phyloP scores from a whole-genome alignment of 2,888 invertebrate species.

The Operophtera brumata region DNA sequence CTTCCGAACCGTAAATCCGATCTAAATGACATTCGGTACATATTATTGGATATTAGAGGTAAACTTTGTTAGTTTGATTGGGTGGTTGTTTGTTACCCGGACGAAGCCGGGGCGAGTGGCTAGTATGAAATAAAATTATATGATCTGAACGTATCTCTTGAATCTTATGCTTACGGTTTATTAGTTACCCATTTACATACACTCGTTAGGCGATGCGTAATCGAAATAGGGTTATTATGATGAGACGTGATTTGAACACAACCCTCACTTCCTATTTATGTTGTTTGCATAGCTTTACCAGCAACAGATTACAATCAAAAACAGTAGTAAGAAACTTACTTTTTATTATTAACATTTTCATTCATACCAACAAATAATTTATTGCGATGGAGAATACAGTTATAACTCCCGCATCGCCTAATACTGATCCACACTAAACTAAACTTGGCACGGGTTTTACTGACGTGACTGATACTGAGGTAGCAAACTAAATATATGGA shows the following conservation, averaged over 20 bases:
- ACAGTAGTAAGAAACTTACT: conserved; percentile 28
- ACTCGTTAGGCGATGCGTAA: conserved; percentile 37
- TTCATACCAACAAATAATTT: conserved; percentile 37
- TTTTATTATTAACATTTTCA: conserved; percentile 41
- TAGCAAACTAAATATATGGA: conserved; percentile 41
- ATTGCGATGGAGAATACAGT: conserved; percentile 32
- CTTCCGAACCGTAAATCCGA: too few species aligned
- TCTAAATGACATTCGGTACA: too few species aligned
- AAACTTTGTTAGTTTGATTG: too few species aligned
- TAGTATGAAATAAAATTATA: too few species aligned
- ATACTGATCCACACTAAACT: conserved; percentile 58
- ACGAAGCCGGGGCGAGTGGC: too few species aligned
- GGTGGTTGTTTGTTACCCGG: too few species aligned
- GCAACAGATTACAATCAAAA: conserved; percentile 30
- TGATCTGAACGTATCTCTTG: too few species aligned
- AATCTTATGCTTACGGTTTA: too few species aligned
- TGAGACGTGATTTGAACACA: conserved; percentile 9
- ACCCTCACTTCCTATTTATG: not conserved
- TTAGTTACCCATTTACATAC: conserved; percentile 33
- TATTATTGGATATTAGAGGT: too few species aligned
- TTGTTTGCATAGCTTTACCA: not conserved
- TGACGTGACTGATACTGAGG: conserved; percentile 49
- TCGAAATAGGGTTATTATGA: conserved; percentile 18
- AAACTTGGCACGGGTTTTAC: conserved; percentile 59
- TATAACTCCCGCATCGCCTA: conserved; percentile 43